These are phyloP conservation scores for Lordiphosa mommai DNA, from an alignment of 1,140 invertebrate species.

Conservation along the genomic window DNA sequence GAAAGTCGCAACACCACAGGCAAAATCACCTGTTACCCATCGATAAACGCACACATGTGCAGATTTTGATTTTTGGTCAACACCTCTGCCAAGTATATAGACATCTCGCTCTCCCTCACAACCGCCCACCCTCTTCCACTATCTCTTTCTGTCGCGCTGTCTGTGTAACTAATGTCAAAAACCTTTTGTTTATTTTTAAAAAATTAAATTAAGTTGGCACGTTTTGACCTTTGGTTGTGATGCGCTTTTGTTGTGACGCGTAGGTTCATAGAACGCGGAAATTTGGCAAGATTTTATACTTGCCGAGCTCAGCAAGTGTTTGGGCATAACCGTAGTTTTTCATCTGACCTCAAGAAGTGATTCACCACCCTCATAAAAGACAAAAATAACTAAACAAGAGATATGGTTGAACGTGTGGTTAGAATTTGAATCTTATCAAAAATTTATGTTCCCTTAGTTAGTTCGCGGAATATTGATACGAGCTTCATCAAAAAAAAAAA, in stretches of 20 bases:
- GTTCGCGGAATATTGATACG: constrained; percentile 8
- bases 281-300: constrained; percentile 28
- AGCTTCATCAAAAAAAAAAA: too few relatives aligned
- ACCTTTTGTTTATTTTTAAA: constrained; percentile 62
- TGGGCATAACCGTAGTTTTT: constrained; percentile 11
- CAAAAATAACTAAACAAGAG: background rate
- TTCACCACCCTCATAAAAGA: background rate
- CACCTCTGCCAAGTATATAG: background rate
- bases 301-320: constrained; percentile 27
- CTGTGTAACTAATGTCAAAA: constrained; percentile 61
- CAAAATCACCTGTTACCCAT: constrained; percentile 46
- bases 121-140: background rate
- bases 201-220: constrained; percentile 47
- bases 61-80: constrained; percentile 4
- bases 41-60: constrained; percentile 4
- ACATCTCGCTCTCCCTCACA: constrained; percentile 9
- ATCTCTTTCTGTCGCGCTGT: background rate
- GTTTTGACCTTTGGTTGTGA: constrained; percentile 56
- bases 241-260: constrained; percentile 17
- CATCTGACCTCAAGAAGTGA: constrained; percentile 9
- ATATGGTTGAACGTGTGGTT: too few relatives aligned
- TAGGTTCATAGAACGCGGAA: constrained; percentile 71
- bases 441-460: constrained; percentile 10
- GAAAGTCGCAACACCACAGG: constrained; percentile 35
- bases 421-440: too few relatives aligned